Evolutionary conservation across 2,797 vertebrate species (phyloP), one percentile per base, ranked within the genome.

Genomic region (Phataginus tetradactyla): DNA sequence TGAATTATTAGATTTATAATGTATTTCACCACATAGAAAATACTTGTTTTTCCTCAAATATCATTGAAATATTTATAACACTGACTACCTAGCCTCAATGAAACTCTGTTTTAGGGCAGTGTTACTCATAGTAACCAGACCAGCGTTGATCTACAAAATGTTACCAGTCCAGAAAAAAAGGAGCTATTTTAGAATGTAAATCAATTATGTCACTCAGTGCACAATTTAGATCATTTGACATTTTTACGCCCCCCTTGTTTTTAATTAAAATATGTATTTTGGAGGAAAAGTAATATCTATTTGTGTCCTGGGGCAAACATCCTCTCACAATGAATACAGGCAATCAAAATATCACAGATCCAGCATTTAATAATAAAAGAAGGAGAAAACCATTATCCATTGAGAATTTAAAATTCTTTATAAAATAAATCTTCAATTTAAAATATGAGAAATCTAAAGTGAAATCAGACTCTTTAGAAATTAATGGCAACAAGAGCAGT

Each of bases 21-120:
- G 59, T 93, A 91, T 77, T 37, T 11, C 53, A 13, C 14, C 77
- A 66, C 7, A 90, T 6, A 90, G 53, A 69, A 23, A 77, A 83
- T 87, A 66, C 29, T 39, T 9, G 81, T 68, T 83, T 69, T 69
- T 81, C 45, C 42, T 77, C 8, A 93, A 85, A 78, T 55, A 53
- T 45, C 21, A 79, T 27, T 86, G 71, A 86, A 90, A 83, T 69
- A 77, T 75, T 85, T 45, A 83, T 86, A 61, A 86, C 55, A 68
- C 49, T 69, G 37, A 81, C 34, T 66, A 72, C 74, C 17, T 49
- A 57, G 27, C 13, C 45, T 37, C 61, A 77, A 15, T 21, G 51
- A 90, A 49, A 49, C 3, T 89, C 17, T 49, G 37, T 71, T 69
- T 81, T 49, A 90, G 1, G 29, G 32, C 29, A 83, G 3, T 29